phyloP scores from a whole-genome alignment of 2,888 invertebrate genomes.

The Epistrophe grossulariae region DNA sequence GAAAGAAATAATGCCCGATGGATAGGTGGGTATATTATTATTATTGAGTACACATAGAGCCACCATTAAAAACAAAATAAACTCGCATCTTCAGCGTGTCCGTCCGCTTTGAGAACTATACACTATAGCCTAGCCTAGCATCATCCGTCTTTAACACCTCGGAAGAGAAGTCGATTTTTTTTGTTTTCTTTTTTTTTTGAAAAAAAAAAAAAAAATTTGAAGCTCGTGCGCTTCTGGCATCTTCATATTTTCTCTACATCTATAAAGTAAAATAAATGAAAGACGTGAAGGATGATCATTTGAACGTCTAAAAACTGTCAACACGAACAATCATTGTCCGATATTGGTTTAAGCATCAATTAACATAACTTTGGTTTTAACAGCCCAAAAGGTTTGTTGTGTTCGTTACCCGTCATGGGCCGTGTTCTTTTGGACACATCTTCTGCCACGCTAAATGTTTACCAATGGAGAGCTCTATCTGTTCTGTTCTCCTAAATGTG shows the following conservation, averaged over 20 bases:
- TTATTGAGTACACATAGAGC: slow-evolving; percentile 67
- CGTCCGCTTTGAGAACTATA: slow-evolving; percentile 41
- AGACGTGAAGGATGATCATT: slow-evolving; percentile 65
- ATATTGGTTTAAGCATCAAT: slow-evolving; percentile 73
- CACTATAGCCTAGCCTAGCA: slow-evolving; percentile 35
- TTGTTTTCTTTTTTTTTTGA: slow-evolving; percentile 30
- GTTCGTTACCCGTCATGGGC: slow-evolving; percentile 44
- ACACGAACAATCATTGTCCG: slow-evolving; percentile 69
- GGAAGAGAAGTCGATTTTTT: slow-evolving; percentile 50
- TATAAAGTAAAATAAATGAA: background rate
- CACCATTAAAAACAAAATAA: slow-evolving; percentile 58
- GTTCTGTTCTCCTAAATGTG: slow-evolving; percentile 37
- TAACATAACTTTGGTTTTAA: slow-evolving; percentile 75
- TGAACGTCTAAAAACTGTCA: slow-evolving; percentile 65
- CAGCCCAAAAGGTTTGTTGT: slow-evolving; percentile 69
- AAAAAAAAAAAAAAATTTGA: slow-evolving; percentile 45
- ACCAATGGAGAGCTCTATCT: slow-evolving; percentile 55
- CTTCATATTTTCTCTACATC: background rate
- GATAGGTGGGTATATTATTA: slow-evolving; percentile 65
- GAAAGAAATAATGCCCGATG: slow-evolving; percentile 67
- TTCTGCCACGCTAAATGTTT: slow-evolving; percentile 53
- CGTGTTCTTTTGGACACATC: slow-evolving; percentile 43
- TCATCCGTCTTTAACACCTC: slow-evolving; percentile 64
- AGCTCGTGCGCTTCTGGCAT: slow-evolving; percentile 38
- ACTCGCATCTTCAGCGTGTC: slow-evolving; percentile 33